These are phyloP conservation scores for Alexandromys oeconomus DNA, from an alignment of 2,797 vertebrate species.

Conservation along the genomic window DNA sequence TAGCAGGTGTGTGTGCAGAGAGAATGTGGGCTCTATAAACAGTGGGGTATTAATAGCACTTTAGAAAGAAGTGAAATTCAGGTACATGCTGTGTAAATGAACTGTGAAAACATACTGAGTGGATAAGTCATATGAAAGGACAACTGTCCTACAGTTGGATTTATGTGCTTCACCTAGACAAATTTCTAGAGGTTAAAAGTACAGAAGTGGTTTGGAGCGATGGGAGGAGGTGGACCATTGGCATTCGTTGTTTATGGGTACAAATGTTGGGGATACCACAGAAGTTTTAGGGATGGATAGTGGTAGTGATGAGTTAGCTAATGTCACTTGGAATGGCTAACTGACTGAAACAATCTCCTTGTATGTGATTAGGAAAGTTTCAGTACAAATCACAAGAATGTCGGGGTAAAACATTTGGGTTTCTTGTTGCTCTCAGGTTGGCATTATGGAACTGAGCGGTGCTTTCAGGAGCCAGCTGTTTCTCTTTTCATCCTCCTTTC, in stretches of 20 bases:
- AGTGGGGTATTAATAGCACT: not conserved
- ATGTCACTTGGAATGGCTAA: not conserved
- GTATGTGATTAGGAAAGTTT: not conserved
- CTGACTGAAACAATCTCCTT: not conserved
- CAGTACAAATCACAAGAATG: not conserved
- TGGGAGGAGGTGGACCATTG: not conserved
- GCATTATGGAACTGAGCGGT: not conserved
- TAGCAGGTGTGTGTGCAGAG: not conserved
- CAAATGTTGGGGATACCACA: not conserved
- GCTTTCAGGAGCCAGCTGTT: not conserved
- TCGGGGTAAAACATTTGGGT: not conserved
- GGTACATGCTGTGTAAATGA: not conserved
- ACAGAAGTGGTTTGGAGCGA: not conserved
- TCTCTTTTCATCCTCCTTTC: not conserved
- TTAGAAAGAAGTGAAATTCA: constrained; percentile 22
- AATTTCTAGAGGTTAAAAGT: not conserved
- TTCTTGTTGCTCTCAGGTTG: not conserved
- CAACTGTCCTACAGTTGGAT: not conserved
- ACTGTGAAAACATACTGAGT: constrained; percentile 5
- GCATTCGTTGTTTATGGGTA: not conserved
- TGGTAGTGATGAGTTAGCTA: constrained; percentile 2
- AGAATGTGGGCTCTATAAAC: not conserved
- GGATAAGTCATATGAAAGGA: not conserved
- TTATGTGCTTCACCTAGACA: not conserved
- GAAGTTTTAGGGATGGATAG: not conserved